phyloP scores from a whole-genome alignment of 1,140 invertebrate genomes.

The Thrips palmi region DNA sequence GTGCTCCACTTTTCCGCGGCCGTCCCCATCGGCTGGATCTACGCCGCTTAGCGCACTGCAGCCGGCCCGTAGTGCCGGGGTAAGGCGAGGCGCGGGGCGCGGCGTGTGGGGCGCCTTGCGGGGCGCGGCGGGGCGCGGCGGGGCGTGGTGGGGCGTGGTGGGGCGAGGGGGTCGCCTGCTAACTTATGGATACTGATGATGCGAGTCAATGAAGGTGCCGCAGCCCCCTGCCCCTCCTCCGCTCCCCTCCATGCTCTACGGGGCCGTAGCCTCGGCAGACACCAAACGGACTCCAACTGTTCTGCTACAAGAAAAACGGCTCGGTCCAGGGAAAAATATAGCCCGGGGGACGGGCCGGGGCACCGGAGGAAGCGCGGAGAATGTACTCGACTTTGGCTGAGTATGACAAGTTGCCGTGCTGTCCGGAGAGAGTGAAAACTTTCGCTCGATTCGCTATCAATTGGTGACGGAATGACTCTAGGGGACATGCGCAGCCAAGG shows the following conservation, averaged over 20 bases:
- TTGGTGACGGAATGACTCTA: too few relatives aligned
- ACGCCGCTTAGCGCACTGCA: too few relatives aligned
- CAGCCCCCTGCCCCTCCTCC: not conserved
- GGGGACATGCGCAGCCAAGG: too few relatives aligned
- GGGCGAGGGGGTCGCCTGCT: constrained; percentile 8
- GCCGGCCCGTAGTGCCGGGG: constrained; percentile 1
- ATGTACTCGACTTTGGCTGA: too few relatives aligned
- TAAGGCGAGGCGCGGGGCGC: not conserved
- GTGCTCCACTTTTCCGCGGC: too few relatives aligned
- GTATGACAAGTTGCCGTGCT: too few relatives aligned
- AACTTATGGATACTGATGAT: constrained; percentile 14
- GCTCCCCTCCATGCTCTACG: not conserved
- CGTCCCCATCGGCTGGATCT: too few relatives aligned
- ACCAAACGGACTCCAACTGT: not conserved
- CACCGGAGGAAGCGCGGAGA: too few relatives aligned
- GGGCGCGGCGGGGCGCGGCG: not conserved
- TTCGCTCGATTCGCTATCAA: too few relatives aligned
- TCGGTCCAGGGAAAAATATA: not conserved
- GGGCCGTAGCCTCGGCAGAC: not conserved
- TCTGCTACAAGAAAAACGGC: not conserved
- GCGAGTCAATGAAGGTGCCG: constrained; percentile 8
- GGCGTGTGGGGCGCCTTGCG: constrained; percentile 8
- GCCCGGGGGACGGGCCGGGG: not conserved
- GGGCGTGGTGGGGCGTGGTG: too few relatives aligned
- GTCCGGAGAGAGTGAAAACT: too few relatives aligned